These are phyloP conservation scores for Psittacara wagleri DNA, from an alignment of 2,113 vertebrate species.

Conservation along the genomic window DNA sequence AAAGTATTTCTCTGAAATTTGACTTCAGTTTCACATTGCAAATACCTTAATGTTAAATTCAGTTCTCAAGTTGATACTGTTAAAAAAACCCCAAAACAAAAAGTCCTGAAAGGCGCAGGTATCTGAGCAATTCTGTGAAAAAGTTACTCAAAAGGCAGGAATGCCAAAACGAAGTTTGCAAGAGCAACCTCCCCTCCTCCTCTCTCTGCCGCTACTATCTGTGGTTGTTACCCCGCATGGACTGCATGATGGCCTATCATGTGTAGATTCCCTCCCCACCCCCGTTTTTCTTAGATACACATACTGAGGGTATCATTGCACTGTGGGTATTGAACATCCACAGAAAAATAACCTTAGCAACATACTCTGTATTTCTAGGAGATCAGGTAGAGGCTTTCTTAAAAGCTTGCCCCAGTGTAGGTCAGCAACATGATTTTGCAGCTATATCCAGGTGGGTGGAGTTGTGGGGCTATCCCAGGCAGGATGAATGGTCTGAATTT, in stretches of 20 bases:
- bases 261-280: neutral
- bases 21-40: neutral
- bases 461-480: neutral
- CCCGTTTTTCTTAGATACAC: accelerated
- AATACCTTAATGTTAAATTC: neutral
- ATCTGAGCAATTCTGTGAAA: neutral
- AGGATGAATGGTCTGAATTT: neutral
- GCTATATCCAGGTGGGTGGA: neutral
- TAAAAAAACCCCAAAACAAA: neutral
- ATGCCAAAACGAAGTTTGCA: neutral
- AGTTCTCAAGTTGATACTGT: neutral
- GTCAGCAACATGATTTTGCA: neutral
- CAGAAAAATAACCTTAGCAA: neutral
- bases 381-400: neutral
- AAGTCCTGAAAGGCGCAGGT: neutral
- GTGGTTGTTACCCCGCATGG: neutral
- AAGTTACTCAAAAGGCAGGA: neutral
- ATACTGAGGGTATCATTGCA: neutral
- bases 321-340: neutral
- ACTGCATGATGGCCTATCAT: neutral
- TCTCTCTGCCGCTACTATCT: neutral
- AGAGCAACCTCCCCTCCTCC: neutral
- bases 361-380: neutral
- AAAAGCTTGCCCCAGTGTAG: neutral
- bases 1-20: neutral